Percentiles rank a stretch among this genome's conserved stretches.
Evolutionary conservation across 2,888 invertebrate species (phyloP).

Genomic region (Cheilosia variabilis): DNA sequence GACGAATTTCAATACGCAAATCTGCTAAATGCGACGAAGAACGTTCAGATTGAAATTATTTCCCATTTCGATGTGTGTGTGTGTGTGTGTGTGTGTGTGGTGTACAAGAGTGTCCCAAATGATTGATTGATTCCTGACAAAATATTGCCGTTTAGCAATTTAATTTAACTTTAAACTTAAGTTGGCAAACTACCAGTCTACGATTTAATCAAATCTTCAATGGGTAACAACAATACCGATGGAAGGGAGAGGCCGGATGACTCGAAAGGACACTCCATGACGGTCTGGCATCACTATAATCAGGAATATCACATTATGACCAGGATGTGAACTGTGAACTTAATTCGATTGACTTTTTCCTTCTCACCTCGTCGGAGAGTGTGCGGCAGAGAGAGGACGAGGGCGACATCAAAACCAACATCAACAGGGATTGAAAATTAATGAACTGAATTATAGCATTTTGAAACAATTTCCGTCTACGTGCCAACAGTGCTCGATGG

Average conservation of each 20-base stretch:
- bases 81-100: neutral
- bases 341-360: constrained; percentile 63
- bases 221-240: constrained; percentile 32
- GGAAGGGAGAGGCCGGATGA: neutral
- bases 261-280: neutral
- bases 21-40: constrained; percentile 31
- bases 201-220: constrained; percentile 42
- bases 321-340: constrained; percentile 65
- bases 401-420: constrained; percentile 37
- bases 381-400: neutral
- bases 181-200: constrained; percentile 46
- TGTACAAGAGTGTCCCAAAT: constrained; percentile 26
- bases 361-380: constrained; percentile 30
- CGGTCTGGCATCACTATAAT: constrained; percentile 11
- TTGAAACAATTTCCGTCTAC: constrained; percentile 74
- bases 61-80: neutral
- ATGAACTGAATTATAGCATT: constrained; percentile 75
- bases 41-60: constrained; percentile 51
- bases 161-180: constrained; percentile 43
- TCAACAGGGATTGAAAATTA: constrained; percentile 71
- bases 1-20: constrained; percentile 50
- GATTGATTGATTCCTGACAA: constrained; percentile 59
- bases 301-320: constrained; percentile 53
- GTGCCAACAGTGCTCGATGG: constrained; percentile 56
- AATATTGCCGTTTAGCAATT: constrained; percentile 33